Evolutionary conservation across 2,113 vertebrate species (phyloP).

Genomic region (Bos indicus): DNA sequence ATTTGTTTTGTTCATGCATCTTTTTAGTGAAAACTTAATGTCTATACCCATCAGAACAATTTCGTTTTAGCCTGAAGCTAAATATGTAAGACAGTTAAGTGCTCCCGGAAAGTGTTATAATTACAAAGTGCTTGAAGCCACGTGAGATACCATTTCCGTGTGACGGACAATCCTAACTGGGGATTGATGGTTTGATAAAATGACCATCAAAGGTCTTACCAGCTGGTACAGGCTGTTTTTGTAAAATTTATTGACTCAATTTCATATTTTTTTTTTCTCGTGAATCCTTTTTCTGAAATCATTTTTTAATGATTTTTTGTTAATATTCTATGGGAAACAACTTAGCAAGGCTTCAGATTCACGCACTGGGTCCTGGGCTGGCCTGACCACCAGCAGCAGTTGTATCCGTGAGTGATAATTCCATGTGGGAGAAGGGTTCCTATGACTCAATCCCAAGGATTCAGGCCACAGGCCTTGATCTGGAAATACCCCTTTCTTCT

Average conservation of each 20-base stretch:
- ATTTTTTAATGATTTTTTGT: neutral
- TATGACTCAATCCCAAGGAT: neutral
- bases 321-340: neutral
- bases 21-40: neutral
- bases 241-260: neutral
- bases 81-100: neutral
- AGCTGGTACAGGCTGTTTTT: neutral
- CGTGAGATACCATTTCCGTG: neutral
- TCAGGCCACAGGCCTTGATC: neutral
- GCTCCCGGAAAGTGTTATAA: neutral
- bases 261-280: neutral
- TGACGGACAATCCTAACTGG: neutral
- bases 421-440: neutral
- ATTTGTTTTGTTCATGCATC: neutral
- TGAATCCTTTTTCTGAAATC: neutral
- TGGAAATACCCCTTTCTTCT: neutral
- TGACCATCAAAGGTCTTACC: neutral
- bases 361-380: neutral
- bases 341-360: neutral
- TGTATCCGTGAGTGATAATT: neutral
- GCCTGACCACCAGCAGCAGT: neutral
- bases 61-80: neutral
- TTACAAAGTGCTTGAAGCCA: neutral
- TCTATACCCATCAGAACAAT: neutral
- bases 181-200: neutral